Base-by-base conservation (phyloP, 2,797 vertebrate species). In the Meriones psammophilus region DNA sequence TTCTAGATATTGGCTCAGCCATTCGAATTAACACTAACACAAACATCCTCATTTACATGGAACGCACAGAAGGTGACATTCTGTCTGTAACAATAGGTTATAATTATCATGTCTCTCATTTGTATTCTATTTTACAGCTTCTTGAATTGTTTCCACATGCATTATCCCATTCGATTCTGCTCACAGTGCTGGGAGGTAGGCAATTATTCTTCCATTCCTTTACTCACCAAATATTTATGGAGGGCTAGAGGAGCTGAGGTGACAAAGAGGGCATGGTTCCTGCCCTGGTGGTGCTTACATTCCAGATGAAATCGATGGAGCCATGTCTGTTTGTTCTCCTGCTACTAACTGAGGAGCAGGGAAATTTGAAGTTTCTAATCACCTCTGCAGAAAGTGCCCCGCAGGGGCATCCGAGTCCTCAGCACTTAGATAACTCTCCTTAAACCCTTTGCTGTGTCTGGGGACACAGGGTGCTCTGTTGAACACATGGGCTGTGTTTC, bases 31-130 rank as follows among this genome's bases (percentile, higher is more conserved):
- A 96, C 89, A 74, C 80, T 24, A 90, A 94, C 95, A 94, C 95
- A 96, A 97, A 95, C 97, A 97, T 87, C 94, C 96, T 97, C 95
- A 96, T 97, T 98, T 97, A 97, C 96, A 97, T 96, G 93, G 94
- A 95, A 93, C 0, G 62, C 97, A 96, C 97, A 97, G 95, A 98
- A 97, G 96, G 97, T 97, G 97, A 97, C 97, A 96, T 97, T 97
- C 94, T 97, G 94, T 95, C 96, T 95, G 84, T 97, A 93, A 97
- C 97, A 97, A 97, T 97, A 97, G 97, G 96, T 97, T 97, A 94
- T 96, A 97, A 97, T 98, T 97, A 97, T 96, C 96, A 96, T 94
- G 96, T 94, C 89, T 96, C 92, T 97, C 96, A 97, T 97, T 97
- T 96, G 92, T 96, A 97, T 98, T 96, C 96, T 92, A 46, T 92